Base-by-base conservation (phyloP, 2,888 invertebrate species). In the Drosophila prolongata region DNA sequence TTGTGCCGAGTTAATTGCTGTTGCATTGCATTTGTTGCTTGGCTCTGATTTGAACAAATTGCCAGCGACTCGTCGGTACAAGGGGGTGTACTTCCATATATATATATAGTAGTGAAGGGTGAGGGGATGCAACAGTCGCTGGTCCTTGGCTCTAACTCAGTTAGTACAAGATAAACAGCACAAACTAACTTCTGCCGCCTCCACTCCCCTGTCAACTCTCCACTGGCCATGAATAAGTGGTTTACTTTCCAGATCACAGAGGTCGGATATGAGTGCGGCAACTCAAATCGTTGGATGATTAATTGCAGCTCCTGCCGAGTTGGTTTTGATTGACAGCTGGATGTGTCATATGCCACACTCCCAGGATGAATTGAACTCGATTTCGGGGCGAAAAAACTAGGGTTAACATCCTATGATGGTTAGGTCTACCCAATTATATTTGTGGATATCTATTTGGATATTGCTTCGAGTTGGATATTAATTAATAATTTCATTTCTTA, bases 11-110 rank as follows among this genome's bases (percentile, higher is more conserved):
- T 86, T 83, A 83, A 83, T 80, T 83, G 87, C 83, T 83, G 83
- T 85, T 82, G 82, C 82, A 85, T 83, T 83, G 83, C 83, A 83
- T 83, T 83, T 83, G 83, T 83, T 86, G 83, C 87, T 86, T 71
- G 76, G 75, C 79, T 83, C 86, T 83, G 83, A 83, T 86, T 83
- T 83, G 80, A 85, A 82, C 82, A 82, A 85, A 82, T 82, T 85
- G 82, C 82, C 86, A 85, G 47, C 52, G 47, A 58, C 50, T 44
- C 27, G 40, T 5, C 35, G 44, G 37, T 8, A 30, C n/a, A 44
- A 49, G 37, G 55, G 24, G 49, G 46, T 57, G 52, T 44, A 27
- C 10, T 11, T 16, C 5, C 6, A 11, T 34, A 16, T 16, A 16
- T 16, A 34, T 11, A 16, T 16, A 49, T 16, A 6, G 6, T 10